Percentiles rank a stretch among this genome's conserved stretches.
Conservation (phyloP, 2,113 vertebrate species). For the Antennarius striatus region DNA sequence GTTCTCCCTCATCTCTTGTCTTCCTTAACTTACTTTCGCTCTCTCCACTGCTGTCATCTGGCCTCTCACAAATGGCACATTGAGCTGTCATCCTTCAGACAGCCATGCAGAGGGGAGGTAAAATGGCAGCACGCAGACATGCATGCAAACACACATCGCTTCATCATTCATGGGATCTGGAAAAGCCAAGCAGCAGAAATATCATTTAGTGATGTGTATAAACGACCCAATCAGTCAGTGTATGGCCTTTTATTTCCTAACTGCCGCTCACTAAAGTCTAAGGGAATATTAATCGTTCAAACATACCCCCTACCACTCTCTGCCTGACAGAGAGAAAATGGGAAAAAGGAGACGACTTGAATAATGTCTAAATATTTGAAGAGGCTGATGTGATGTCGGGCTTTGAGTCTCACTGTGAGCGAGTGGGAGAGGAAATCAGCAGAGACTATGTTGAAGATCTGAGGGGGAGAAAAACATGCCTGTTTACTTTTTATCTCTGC, state of each 20-base stretch:
- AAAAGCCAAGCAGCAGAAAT: constrained; percentile 58
- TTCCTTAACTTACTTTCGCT: constrained; percentile 12
- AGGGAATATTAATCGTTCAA: constrained; percentile 71
- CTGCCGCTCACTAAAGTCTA: constrained; percentile 56
- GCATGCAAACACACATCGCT: constrained; percentile 13
- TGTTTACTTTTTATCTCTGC: constrained; percentile 61
- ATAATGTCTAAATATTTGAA: constrained; percentile 75
- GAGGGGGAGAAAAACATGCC: constrained; percentile 52
- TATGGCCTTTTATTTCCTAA: constrained; percentile 71
- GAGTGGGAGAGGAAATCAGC: constrained; percentile 65
- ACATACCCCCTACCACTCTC: constrained; percentile 37
- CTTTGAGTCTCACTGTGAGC: constrained; percentile 69
- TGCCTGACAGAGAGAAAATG: constrained; percentile 34
- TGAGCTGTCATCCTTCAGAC: constrained; percentile 60
- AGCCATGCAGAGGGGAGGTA: constrained; percentile 21
- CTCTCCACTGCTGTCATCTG: constrained; percentile 38
- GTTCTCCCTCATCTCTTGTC: neutral
- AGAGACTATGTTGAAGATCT: constrained; percentile 66
- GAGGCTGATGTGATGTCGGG: constrained; percentile 71
- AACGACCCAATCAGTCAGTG: constrained; percentile 73
- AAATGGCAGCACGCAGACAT: constrained; percentile 27
- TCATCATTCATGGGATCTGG: constrained; percentile 60
- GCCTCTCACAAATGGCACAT: constrained; percentile 52
- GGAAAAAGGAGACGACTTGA: constrained; percentile 51
- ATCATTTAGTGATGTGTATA: constrained; percentile 69